A percentile compares a stretch with the other conserved stretches of the same genome.
These are phyloP conservation scores for Pluvialis apricaria DNA, from an alignment of 2,113 vertebrate genomes.

Conservation along the genomic window DNA sequence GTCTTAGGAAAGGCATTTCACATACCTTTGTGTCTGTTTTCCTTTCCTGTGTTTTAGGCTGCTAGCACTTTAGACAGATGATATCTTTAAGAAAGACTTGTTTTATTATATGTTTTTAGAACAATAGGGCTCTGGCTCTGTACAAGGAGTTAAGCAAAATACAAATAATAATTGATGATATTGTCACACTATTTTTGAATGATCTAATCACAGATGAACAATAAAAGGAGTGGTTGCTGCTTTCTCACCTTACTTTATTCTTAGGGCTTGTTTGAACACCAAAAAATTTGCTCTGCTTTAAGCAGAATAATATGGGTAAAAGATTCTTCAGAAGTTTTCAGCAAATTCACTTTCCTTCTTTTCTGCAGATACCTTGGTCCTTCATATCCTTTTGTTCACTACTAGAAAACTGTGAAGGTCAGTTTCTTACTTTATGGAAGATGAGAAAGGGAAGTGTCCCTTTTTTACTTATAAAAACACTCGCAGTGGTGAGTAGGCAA, in stretches of 20 bases:
- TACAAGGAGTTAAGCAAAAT: background rate
- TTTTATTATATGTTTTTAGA: background rate
- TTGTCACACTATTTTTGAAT: background rate
- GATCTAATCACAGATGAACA: background rate
- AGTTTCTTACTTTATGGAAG: background rate
- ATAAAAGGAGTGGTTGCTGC: background rate
- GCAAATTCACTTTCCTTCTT: background rate
- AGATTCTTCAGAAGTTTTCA: background rate
- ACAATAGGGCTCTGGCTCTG: background rate
- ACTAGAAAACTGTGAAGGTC: background rate
- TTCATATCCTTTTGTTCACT: background rate
- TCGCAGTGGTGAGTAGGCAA: background rate
- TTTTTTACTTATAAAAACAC: background rate
- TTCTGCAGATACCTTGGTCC: background rate
- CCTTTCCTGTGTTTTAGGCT: background rate
- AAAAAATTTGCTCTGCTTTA: background rate
- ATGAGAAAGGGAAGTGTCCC: background rate
- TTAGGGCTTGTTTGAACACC: background rate
- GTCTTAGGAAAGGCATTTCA: background rate
- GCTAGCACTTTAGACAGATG: background rate
- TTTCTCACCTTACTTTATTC: background rate
- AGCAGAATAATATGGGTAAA: background rate
- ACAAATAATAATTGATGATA: background rate
- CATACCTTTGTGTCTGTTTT: background rate
- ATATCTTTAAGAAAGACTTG: background rate